Evolutionary conservation across 1,140 invertebrate species (phyloP).

Genomic region (Eurosta solidaginis): DNA sequence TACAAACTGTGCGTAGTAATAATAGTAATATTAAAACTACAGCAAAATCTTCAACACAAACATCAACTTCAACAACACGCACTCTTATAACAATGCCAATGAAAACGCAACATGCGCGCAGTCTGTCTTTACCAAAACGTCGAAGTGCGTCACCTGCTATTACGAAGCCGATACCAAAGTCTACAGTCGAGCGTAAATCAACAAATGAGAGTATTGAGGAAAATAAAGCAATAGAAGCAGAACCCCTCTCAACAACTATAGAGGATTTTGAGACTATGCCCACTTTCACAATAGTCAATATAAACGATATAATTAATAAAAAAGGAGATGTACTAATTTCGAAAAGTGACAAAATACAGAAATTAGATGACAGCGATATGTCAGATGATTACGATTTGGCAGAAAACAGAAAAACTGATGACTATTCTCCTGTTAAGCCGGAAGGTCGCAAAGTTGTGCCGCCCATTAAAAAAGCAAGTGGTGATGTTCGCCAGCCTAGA

Average conservation of each 20-base stretch:
- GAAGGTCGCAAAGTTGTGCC: not conserved
- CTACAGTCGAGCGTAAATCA: slow-evolving; percentile 27
- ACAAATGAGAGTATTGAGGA: not conserved
- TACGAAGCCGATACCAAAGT: no score
- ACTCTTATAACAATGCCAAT: not conserved
- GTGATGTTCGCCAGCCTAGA: not conserved
- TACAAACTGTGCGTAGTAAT: not conserved
- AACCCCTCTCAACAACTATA: not conserved
- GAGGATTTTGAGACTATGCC: slow-evolving; percentile 43
- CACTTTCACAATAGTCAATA: slow-evolving; percentile 59
- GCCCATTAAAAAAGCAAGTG: not conserved
- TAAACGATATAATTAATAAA: slow-evolving; percentile 57
- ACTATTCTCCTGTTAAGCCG: not conserved
- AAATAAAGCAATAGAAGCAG: not conserved
- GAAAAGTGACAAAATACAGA: slow-evolving; percentile 35
- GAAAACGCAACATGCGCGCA: not conserved
- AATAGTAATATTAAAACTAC: not conserved
- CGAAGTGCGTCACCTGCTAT: not conserved
- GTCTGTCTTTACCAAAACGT: not conserved
- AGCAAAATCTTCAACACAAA: no score
- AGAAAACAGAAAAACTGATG: not conserved
- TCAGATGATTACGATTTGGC: not conserved
- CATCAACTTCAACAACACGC: not conserved
- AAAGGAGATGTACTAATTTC: slow-evolving; percentile 52
- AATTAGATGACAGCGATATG: slow-evolving; percentile 7